A percentile compares a stretch with the other conserved stretches of the same genome.
phyloP scores from a whole-genome alignment of 2,888 invertebrate species.

The Rutpela maculata region DNA sequence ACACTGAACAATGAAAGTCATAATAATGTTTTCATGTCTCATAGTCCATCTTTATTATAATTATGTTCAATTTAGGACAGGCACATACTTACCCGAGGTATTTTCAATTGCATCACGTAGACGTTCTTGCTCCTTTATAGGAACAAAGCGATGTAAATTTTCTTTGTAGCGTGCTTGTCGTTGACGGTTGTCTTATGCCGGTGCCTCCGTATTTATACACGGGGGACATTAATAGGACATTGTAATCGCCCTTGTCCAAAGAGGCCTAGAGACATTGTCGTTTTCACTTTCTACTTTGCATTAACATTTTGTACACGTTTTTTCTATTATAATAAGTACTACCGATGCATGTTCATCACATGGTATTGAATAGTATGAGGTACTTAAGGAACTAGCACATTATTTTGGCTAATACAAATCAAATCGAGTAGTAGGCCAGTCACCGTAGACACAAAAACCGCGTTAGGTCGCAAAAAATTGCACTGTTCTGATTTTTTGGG shows the following conservation, averaged over 20 bases:
- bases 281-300: conserved; percentile 18
- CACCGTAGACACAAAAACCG: too few relatives aligned
- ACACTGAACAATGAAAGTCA: conserved; percentile 34
- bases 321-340: not conserved
- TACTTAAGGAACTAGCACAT: too few relatives aligned
- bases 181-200: not conserved
- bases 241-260: conserved; percentile 11
- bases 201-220: conserved; percentile 8
- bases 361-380: too few relatives aligned
- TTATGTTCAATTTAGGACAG: conserved; percentile 38
- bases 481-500: too few relatives aligned
- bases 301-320: not conserved
- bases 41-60: conserved; percentile 37
- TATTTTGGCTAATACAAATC: too few relatives aligned
- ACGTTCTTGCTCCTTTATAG: conserved; percentile 25
- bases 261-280: not conserved
- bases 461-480: too few relatives aligned
- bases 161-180: conserved; percentile 23
- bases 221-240: conserved; percentile 9
- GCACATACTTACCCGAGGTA: conserved; percentile 26
- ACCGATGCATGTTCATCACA: too few relatives aligned
- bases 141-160: conserved; percentile 33
- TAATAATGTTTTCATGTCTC: conserved; percentile 31
- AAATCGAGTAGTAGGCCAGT: too few relatives aligned
- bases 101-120: conserved; percentile 36